Evolutionary conservation across 2,888 invertebrate species (phyloP), one percentile per base, ranked within the genome.

Genomic region (Psylliodes chrysocephalus): DNA sequence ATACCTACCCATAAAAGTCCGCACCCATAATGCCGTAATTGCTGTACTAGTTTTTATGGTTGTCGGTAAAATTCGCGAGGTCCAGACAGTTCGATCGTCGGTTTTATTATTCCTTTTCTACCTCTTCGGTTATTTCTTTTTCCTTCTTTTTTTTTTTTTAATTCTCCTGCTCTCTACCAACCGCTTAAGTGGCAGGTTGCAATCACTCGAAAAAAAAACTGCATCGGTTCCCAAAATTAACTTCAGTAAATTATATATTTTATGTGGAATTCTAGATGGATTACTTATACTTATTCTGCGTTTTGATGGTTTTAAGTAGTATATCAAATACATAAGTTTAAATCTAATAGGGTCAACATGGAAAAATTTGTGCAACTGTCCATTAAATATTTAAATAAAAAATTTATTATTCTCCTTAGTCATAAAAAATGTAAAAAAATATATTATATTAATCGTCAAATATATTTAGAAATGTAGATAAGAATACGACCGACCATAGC

Each of bases 101-200:
- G 12, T 35, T 35, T 35, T 35, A 35, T 35, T 35, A 35, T n/a
- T 35, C 6, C 35, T 35, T 35, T 35, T 35, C 12, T 35, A 35
- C 35, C 35, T 35, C 33, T 33, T 33, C 4, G 2, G 33, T 33
- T 35, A n/a, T n/a, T 35, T 35, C 35, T 3, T 35, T n/a, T 35
- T 35, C 10, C 14, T n/a, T 10, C 14, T 35, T 30, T 30, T 10
- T 35, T n/a, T n/a, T n/a, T n/a, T n/a, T n/a, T n/a, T n/a, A n/a
- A n/a, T n/a, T n/a, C n/a, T n/a, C n/a, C n/a, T n/a, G n/a, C n/a
- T n/a, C n/a, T n/a, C n/a, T n/a, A n/a, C n/a, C n/a, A n/a, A n/a
- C n/a, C n/a, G n/a, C 35, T 35, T 35, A 35, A 35, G 14, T 35
- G 35, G 35, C n/a, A 35, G n/a, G n/a, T n/a, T n/a, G 35, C 35